Percentiles rank a stretch among this genome's conserved stretches.
Evolutionary conservation across 2,888 invertebrate species (phyloP).

Genomic region (Aplocera efformata): DNA sequence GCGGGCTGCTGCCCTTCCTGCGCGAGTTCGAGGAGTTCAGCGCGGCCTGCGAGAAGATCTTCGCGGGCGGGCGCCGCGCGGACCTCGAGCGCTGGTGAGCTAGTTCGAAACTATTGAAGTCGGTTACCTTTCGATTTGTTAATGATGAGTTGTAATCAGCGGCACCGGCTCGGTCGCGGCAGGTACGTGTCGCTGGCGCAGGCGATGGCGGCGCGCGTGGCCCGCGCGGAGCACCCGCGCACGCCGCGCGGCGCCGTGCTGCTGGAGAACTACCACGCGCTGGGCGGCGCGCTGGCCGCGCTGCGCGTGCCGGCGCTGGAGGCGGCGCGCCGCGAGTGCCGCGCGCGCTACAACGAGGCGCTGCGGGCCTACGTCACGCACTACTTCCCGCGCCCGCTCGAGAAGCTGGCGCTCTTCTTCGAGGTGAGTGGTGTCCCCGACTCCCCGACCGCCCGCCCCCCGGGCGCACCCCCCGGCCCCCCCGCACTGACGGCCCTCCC

Average conservation of each 20-base stretch:
- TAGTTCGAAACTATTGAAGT: too few relatives aligned
- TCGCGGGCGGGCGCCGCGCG: conserved; percentile 85
- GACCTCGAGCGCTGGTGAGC: conserved; percentile 95
- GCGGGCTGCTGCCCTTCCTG: conserved; percentile 94
- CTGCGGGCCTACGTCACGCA: conserved; percentile 94
- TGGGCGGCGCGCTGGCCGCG: conserved; percentile 92
- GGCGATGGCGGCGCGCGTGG: conserved; percentile 78
- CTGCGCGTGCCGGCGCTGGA: conserved; percentile 95
- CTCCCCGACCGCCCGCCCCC: too few relatives aligned
- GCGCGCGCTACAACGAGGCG: conserved; percentile 93
- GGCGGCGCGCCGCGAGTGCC: conserved; percentile 92
- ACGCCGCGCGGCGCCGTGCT: conserved; percentile 84
- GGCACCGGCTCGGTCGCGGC: neutral
- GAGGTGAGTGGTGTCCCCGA: conserved; percentile 71
- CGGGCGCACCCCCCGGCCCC: too few relatives aligned
- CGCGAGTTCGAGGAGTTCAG: conserved; percentile 95
- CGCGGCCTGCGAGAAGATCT: conserved; percentile 91
- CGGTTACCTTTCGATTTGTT: too few relatives aligned
- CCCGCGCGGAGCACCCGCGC: conserved; percentile 89
- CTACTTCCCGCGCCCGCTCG: conserved; percentile 90
- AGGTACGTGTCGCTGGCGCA: conserved; percentile 82
- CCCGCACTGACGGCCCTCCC: too few relatives aligned
- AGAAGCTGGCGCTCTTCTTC: conserved; percentile 90
- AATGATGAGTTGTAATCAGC: too few relatives aligned
- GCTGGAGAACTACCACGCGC: conserved; percentile 94